A percentile compares a stretch with the other conserved stretches of the same genome.
These are phyloP conservation scores for Saguinus midas DNA, from an alignment of 2,113 vertebrate species.

Conservation along the genomic window DNA sequence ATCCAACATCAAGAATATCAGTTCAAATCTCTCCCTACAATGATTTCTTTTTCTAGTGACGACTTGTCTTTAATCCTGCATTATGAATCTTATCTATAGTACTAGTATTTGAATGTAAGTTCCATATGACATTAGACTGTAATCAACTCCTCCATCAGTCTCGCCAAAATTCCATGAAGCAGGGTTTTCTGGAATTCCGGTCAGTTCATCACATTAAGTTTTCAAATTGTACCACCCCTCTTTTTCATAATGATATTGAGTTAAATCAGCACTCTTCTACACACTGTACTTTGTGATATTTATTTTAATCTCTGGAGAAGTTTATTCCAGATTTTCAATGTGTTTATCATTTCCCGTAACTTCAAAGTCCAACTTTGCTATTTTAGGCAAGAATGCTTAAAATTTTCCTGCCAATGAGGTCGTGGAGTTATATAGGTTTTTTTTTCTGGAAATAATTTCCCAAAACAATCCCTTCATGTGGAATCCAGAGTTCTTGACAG, in stretches of 20 bases:
- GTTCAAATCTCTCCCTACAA: not conserved
- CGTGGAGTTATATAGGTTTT: slow-evolving; percentile 45
- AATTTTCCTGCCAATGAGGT: slow-evolving; percentile 49
- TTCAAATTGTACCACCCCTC: slow-evolving; percentile 42
- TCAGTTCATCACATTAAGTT: slow-evolving; percentile 8
- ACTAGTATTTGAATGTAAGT: slow-evolving; percentile 51
- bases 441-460: slow-evolving; percentile 63
- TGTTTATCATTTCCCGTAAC: slow-evolving; percentile 72
- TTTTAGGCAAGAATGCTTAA: slow-evolving; percentile 64
- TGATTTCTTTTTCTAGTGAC: not conserved
- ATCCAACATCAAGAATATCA: not conserved
- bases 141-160: slow-evolving; percentile 25
- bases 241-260: slow-evolving; percentile 40
- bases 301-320: slow-evolving; percentile 60
- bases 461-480: slow-evolving; percentile 22
- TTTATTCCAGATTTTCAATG: slow-evolving; percentile 71
- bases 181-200: slow-evolving; percentile 40
- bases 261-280: slow-evolving; percentile 35
- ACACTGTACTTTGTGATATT: slow-evolving; percentile 29
- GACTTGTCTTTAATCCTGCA: not conserved
- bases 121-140: slow-evolving; percentile 22
- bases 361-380: slow-evolving; percentile 63
- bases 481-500: slow-evolving; percentile 35
- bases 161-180: slow-evolving; percentile 44
- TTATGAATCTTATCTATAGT: slow-evolving; percentile 13